A percentile compares a stretch with the other conserved stretches of the same genome.
phyloP scores from a whole-genome alignment of 2,113 vertebrate species.

The Seriola rivoliana region DNA sequence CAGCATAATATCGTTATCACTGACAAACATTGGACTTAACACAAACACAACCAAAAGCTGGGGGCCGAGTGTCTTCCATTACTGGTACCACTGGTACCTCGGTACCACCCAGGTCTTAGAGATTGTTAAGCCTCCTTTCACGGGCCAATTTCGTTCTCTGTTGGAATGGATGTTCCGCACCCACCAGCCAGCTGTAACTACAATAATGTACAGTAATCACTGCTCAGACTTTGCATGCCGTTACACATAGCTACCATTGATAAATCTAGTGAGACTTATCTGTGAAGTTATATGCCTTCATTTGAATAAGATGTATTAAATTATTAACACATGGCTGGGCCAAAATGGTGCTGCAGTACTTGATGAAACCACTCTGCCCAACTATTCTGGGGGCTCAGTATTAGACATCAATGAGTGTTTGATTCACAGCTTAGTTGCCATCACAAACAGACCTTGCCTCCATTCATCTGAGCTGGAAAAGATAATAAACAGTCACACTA shows the following conservation, averaged over 20 bases:
- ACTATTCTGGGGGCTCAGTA: not conserved
- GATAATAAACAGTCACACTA: not conserved
- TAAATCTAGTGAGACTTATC: not conserved
- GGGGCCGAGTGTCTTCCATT: not conserved
- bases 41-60: not conserved
- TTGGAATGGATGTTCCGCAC: not conserved
- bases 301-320: not conserved
- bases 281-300: not conserved
- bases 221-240: not conserved
- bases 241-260: not conserved
- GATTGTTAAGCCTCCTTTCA: not conserved
- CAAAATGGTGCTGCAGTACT: not conserved
- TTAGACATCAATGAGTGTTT: not conserved
- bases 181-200: not conserved
- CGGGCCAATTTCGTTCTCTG: too few relatives aligned
- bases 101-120: not conserved
- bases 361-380: not conserved
- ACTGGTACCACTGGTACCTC: not conserved
- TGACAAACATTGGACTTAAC: not conserved
- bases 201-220: not conserved
- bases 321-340: not conserved
- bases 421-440: conserved; percentile 1
- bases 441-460: not conserved
- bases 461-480: conserved; percentile 2
- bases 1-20: not conserved